Evolutionary conservation across 2,113 vertebrate species (phyloP).

Genomic region (Puntigrus tetrazona): DNA sequence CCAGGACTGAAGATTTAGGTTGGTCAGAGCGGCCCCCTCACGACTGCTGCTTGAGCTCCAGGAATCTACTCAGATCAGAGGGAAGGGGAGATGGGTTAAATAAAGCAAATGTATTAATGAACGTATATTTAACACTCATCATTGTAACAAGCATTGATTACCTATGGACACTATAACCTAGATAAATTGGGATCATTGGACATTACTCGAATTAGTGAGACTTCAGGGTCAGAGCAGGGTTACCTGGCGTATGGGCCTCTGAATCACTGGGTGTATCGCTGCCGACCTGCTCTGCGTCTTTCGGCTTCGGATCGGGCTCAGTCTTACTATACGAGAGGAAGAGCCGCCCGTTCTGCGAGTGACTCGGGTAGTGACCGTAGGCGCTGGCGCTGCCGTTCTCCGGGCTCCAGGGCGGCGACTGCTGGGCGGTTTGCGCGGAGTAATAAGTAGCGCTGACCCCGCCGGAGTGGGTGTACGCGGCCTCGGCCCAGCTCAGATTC

Average conservation of each 20-base stretch:
- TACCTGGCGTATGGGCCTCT: conserved; percentile 68
- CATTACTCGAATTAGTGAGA: not conserved
- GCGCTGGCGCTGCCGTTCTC: conserved; percentile 34
- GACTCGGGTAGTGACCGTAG: conserved; percentile 53
- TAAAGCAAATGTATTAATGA: no score
- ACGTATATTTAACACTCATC: no score
- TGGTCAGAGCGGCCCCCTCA: conserved; percentile 55
- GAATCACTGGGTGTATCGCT: conserved; percentile 69
- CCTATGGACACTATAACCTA: no score
- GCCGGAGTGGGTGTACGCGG: conserved; percentile 53
- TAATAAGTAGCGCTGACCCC: conserved; percentile 57
- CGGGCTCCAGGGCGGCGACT: conserved; percentile 60
- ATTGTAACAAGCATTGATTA: no score
- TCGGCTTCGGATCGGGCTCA: not conserved
- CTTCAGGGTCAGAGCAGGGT: not conserved
- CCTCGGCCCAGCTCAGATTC: conserved; percentile 61
- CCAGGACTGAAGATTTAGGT: conserved; percentile 53
- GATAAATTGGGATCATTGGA: not conserved
- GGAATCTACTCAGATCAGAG: conserved; percentile 62
- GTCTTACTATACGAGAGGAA: conserved; percentile 37
- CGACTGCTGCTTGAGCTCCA: conserved; percentile 68
- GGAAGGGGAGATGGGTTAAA: no score
- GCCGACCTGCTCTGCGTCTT: conserved; percentile 48
- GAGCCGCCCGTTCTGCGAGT: conserved; percentile 50
- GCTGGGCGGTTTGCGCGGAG: conserved; percentile 18